Percentiles rank a stretch among this genome's conserved stretches.
Conservation (phyloP, 2,113 vertebrate genomes). For the Leptosomus discolor region DNA sequence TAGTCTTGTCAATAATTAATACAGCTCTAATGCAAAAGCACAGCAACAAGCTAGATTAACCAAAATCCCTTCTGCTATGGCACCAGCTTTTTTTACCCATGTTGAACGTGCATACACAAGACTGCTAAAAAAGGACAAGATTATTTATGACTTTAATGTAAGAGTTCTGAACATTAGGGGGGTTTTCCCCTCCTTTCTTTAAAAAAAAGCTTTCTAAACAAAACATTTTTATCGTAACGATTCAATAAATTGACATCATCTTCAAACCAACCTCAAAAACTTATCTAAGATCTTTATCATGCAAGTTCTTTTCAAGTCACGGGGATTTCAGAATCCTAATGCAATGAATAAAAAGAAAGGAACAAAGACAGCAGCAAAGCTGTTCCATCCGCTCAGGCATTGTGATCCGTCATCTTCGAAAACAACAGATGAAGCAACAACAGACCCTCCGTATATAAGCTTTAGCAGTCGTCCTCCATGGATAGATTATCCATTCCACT, state of each 20-base stretch:
- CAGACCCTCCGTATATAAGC: background rate
- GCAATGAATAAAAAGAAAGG: background rate
- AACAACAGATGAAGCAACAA: background rate
- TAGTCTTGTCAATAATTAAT: constrained; percentile 29
- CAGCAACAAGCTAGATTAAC: constrained; percentile 8
- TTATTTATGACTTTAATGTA: background rate
- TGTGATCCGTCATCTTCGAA: fast-evolving
- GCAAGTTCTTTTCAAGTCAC: background rate
- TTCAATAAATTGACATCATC: background rate
- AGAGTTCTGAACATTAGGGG: background rate
- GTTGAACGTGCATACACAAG: background rate
- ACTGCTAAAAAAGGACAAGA: background rate
- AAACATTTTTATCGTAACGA: background rate
- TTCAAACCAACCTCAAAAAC: background rate
- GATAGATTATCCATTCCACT: background rate
- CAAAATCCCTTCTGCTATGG: background rate
- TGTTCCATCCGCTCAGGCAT: fast-evolving
- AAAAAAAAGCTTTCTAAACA: background rate
- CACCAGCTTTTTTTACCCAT: background rate
- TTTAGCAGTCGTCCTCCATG: background rate
- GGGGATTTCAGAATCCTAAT: background rate
- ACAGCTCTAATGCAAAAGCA: background rate
- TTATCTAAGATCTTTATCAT: background rate
- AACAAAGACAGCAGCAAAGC: background rate
- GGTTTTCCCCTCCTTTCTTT: background rate